These are phyloP conservation scores for Proterorhinus semilunaris DNA, from an alignment of 2,113 vertebrate species.

Conservation along the genomic window DNA sequence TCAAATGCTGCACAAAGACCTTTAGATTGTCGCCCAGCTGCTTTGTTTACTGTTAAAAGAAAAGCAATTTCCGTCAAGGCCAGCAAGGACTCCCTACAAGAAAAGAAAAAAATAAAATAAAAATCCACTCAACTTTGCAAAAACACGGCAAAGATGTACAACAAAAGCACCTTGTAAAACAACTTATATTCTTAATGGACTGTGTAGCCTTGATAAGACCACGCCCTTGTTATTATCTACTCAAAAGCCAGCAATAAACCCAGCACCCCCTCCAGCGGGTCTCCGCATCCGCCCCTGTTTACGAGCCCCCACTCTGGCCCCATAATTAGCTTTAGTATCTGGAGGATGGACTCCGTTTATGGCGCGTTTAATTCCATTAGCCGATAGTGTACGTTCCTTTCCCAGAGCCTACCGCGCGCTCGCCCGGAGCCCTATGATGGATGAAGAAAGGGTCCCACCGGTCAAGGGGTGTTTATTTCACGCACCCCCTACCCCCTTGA, in stretches of 20 bases:
- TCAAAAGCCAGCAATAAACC: background rate
- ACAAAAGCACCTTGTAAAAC: no score
- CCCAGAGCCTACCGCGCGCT: background rate
- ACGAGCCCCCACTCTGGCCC: constrained; percentile 34
- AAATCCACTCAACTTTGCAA: no score
- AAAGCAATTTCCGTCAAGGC: no score
- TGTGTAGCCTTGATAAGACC: background rate
- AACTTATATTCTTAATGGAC: no score
- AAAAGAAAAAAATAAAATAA: no score
- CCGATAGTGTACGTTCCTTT: constrained; percentile 34
- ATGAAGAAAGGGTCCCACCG: constrained; percentile 48
- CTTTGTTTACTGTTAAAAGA: no score
- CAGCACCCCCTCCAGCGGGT: background rate
- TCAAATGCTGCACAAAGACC: no score
- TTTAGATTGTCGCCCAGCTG: no score
- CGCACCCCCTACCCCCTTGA: constrained; percentile 47
- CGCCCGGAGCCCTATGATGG: constrained; percentile 35
- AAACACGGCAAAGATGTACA: no score
- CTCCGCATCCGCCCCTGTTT: background rate
- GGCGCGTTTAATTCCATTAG: constrained; percentile 48
- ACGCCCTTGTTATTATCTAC: background rate
- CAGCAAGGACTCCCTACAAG: no score
- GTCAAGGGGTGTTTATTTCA: constrained; percentile 71
- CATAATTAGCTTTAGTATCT: constrained; percentile 53
- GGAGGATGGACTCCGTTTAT: constrained; percentile 27